phyloP scores from a whole-genome alignment of 92 coral and sea anemone genomes.

The Umimayanthus chanpuru region DNA sequence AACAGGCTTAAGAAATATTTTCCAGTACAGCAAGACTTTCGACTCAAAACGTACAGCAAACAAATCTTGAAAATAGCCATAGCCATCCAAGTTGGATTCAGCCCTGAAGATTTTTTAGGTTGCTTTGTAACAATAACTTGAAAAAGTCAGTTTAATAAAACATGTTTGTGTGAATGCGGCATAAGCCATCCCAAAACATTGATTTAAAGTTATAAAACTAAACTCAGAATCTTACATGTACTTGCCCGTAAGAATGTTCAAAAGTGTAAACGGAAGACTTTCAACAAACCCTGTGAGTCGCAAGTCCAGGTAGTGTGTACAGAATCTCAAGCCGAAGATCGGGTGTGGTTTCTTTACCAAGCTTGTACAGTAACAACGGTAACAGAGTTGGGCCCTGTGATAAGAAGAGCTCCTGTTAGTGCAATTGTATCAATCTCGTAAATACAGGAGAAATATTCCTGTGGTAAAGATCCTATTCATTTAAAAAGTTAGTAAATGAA shows the following conservation, averaged over 20 bases:
- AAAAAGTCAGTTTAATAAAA: no score
- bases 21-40: no score
- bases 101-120: no score
- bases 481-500: no score
- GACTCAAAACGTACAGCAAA: no score
- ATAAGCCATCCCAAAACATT: no score
- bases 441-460: neutral
- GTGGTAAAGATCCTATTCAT: no score
- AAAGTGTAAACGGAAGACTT: neutral
- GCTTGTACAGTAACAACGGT: conserved; percentile 86
- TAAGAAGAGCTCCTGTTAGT: neutral
- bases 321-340: conserved; percentile 71
- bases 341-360: conserved; percentile 71
- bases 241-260: neutral
- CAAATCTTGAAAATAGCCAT: no score
- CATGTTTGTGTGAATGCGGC: no score
- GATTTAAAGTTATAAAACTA: neutral
- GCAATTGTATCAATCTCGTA: neutral
- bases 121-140: no score
- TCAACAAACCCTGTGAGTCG: conserved; percentile 80
- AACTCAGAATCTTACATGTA: neutral
- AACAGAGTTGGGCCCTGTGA: conserved; percentile 77
- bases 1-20: no score
- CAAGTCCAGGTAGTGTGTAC: conserved; percentile 83
- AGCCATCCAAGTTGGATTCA: no score